Percentiles rank a stretch among this genome's conserved stretches.
These are phyloP conservation scores for Myotis vivesi DNA, from an alignment of 2,797 vertebrate genomes.

Conservation along the genomic window DNA sequence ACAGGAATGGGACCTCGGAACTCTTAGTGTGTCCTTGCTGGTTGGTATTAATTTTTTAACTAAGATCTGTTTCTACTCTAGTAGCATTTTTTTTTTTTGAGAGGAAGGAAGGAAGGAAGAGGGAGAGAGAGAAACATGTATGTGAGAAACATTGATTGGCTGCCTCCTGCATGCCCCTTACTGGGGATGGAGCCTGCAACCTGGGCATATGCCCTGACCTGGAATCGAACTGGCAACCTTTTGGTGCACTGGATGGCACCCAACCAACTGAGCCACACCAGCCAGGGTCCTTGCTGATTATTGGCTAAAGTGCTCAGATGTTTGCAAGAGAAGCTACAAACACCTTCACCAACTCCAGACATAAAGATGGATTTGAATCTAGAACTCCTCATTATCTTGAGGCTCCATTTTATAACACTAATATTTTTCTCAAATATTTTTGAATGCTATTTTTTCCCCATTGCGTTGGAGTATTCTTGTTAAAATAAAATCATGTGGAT, in stretches of 20 bases:
- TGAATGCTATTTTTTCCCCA: background rate
- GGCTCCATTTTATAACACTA: background rate
- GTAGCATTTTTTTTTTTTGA: background rate
- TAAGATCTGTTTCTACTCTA: background rate
- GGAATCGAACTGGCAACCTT: background rate
- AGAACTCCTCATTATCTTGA: background rate
- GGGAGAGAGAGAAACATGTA: background rate
- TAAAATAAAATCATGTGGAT: background rate
- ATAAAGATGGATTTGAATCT: background rate
- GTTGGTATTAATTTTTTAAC: background rate
- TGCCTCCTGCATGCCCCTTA: background rate
- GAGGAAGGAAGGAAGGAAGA: background rate
- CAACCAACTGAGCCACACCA: background rate
- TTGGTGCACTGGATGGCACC: background rate
- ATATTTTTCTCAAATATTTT: background rate
- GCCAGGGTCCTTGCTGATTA: background rate
- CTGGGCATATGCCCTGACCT: background rate
- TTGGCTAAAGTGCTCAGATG: background rate
- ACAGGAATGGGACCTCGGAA: background rate
- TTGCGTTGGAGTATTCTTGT: constrained; percentile 14
- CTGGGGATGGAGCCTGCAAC: background rate
- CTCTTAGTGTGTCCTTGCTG: background rate
- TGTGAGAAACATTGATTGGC: background rate
- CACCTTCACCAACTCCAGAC: background rate
- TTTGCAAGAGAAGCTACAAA: background rate